A percentile compares a stretch with the other conserved stretches of the same genome.
Evolutionary conservation across 2,888 invertebrate genomes (phyloP).

Genomic region (Bruchidius siliquastri): DNA sequence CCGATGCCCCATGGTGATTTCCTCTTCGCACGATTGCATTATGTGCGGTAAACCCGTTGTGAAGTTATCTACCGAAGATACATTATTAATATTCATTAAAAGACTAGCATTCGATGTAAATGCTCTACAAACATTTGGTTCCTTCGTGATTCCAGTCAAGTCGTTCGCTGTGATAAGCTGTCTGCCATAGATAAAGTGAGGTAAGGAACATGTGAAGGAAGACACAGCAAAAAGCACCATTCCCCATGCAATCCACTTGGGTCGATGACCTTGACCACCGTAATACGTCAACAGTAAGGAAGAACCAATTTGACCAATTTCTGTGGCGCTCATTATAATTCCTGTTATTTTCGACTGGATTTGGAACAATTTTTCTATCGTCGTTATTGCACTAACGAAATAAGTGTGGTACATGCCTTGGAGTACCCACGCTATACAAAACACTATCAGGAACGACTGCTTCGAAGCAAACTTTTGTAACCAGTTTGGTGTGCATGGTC

Average conservation of each 20-base stretch:
- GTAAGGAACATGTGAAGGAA: conserved; percentile 80
- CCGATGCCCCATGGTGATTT: conserved; percentile 59
- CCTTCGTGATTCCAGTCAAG: conserved; percentile 41
- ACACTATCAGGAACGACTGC: conserved; percentile 82
- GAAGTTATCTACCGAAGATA: conserved; percentile 1
- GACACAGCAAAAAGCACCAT: conserved; percentile 85
- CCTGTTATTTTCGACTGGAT: conserved; percentile 90
- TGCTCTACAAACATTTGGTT: conserved; percentile 46
- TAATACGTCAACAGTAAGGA: conserved; percentile 83
- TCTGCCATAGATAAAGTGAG: conserved; percentile 80
- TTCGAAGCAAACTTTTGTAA: conserved; percentile 78
- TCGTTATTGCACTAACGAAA: conserved; percentile 89
- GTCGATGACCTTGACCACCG: conserved; percentile 87
- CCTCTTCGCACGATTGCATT: conserved; percentile 39
- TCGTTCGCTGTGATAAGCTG: conserved; percentile 59
- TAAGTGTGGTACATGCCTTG: conserved; percentile 93
- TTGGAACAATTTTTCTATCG: conserved; percentile 87
- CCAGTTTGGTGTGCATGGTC: conserved; percentile 71
- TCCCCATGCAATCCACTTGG: conserved; percentile 90
- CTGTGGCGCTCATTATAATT: conserved; percentile 83
- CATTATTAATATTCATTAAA: background rate
- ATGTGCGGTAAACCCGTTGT: conserved; percentile 6
- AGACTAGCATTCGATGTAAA: conserved; percentile 9
- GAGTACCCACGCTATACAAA: conserved; percentile 80
- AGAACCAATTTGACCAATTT: conserved; percentile 89